Evolutionary conservation across 2,888 invertebrate genomes (phyloP).

Genomic region (Meliscaeva auricollis): DNA sequence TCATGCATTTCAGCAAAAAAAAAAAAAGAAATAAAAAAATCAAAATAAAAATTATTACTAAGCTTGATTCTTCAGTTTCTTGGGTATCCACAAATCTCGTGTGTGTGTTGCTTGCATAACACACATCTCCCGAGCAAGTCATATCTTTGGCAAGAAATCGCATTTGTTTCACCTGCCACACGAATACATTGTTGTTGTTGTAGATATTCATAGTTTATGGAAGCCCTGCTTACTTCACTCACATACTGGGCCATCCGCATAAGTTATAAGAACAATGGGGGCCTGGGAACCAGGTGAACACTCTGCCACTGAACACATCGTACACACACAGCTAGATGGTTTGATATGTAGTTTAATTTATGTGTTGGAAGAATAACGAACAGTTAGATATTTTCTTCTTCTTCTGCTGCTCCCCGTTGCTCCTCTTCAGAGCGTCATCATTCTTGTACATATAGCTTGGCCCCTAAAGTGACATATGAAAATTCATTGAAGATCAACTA

Average conservation of each 20-base stretch:
- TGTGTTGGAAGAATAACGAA: conserved; percentile 57
- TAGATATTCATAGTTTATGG: not conserved
- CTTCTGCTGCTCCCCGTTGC: not conserved
- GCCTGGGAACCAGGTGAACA: conserved; percentile 70
- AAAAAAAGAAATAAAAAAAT: not conserved
- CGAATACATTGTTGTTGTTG: conserved; percentile 3
- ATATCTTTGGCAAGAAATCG: conserved; percentile 65
- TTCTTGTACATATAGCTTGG: conserved; percentile 3
- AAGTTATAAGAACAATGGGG: conserved; percentile 59
- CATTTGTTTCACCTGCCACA: conserved; percentile 70
- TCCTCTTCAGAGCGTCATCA: conserved; percentile 1
- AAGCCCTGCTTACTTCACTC: conserved; percentile 32
- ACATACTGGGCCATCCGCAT: conserved; percentile 46
- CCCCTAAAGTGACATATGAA: conserved; percentile 59
- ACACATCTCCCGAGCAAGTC: conserved; percentile 36
- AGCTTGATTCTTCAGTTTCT: conserved; percentile 25
- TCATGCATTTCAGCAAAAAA: not conserved
- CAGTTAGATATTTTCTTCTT: conserved; percentile 6
- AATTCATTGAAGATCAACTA: conserved; percentile 56
- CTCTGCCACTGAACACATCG: conserved; percentile 26
- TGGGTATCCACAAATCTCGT: conserved; percentile 48
- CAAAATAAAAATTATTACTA: conserved; percentile 42
- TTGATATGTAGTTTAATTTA: conserved; percentile 54
- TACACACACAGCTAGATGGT: not conserved
- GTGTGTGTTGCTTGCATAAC: conserved; percentile 61